phyloP scores from a whole-genome alignment of 2,888 invertebrate species.

The Lithophane leautieri region DNA sequence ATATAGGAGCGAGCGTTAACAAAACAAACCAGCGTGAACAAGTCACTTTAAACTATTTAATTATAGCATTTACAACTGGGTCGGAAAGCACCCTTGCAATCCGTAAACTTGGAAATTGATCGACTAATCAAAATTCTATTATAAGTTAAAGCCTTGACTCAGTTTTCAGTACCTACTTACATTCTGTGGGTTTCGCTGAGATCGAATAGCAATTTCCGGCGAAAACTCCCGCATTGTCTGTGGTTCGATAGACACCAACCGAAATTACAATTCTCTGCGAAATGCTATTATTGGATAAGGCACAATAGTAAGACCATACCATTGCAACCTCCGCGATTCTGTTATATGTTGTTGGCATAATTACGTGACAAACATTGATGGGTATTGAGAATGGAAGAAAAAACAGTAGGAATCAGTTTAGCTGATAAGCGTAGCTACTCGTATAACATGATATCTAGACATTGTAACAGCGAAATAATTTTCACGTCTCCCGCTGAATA shows the following conservation, averaged over 20 bases:
- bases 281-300: neutral
- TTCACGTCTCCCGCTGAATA: too few relatives aligned
- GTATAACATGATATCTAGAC: too few relatives aligned
- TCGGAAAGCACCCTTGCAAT: conserved; percentile 9
- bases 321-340: neutral
- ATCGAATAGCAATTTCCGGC: conserved; percentile 7
- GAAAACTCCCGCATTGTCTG: conserved; percentile 2
- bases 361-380: neutral
- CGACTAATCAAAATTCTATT: conserved; percentile 50
- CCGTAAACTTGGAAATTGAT: conserved; percentile 37
- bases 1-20: neutral
- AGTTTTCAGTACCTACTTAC: conserved; percentile 15
- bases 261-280: neutral
- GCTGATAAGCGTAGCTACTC: too few relatives aligned
- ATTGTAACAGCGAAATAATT: too few relatives aligned
- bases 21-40: conserved; percentile 19
- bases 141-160: conserved; percentile 24
- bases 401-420: neutral
- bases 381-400: too few relatives aligned
- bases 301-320: neutral
- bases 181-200: conserved; percentile 15
- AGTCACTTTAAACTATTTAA: conserved; percentile 34
- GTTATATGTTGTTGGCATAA: neutral
- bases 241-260: neutral
- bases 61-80: conserved; percentile 10